Evolutionary conservation across 2,797 vertebrate species (phyloP).

Genomic region (Sebastiscus albofasciatus): DNA sequence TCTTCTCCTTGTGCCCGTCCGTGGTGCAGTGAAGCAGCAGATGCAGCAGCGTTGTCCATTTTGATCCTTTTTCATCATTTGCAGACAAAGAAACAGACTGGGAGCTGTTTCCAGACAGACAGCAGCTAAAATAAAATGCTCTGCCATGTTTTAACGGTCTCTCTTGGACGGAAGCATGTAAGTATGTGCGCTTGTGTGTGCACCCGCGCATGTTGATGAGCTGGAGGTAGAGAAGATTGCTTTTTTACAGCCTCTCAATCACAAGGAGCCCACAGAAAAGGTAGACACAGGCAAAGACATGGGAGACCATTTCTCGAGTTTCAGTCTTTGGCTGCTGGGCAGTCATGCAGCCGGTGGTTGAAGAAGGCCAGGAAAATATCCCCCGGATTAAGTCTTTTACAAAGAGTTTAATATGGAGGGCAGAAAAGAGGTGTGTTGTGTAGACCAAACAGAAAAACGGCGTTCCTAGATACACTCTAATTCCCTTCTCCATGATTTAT

Average conservation of each 20-base stretch:
- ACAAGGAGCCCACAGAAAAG: slow-evolving; percentile 57
- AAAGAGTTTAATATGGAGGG: background rate
- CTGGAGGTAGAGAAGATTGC: slow-evolving; percentile 62
- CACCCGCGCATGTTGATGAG: slow-evolving; percentile 50
- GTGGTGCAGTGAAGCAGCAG: slow-evolving; percentile 30
- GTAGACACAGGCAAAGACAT: slow-evolving; percentile 38
- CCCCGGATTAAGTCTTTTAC: slow-evolving; percentile 41
- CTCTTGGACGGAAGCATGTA: slow-evolving; percentile 31
- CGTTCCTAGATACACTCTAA: background rate
- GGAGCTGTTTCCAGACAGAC: slow-evolving; percentile 32
- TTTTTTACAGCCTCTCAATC: slow-evolving; percentile 78
- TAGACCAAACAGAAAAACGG: background rate
- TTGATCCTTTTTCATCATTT: slow-evolving; percentile 62
- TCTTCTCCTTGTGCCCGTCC: slow-evolving; percentile 45
- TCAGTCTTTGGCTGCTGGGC: background rate
- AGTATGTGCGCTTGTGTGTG: slow-evolving; percentile 12
- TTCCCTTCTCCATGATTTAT: slow-evolving; percentile 1
- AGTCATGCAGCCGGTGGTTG: background rate
- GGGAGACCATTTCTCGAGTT: slow-evolving; percentile 11
- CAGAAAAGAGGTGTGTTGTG: slow-evolving; percentile 7
- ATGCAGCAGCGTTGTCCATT: slow-evolving; percentile 51
- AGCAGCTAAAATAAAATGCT: slow-evolving; percentile 53
- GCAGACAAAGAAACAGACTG: slow-evolving; percentile 51
- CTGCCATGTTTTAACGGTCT: slow-evolving; percentile 52
- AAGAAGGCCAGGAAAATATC: background rate